phyloP scores from a whole-genome alignment of 2,888 invertebrate species.

The Craniophora ligustri region DNA sequence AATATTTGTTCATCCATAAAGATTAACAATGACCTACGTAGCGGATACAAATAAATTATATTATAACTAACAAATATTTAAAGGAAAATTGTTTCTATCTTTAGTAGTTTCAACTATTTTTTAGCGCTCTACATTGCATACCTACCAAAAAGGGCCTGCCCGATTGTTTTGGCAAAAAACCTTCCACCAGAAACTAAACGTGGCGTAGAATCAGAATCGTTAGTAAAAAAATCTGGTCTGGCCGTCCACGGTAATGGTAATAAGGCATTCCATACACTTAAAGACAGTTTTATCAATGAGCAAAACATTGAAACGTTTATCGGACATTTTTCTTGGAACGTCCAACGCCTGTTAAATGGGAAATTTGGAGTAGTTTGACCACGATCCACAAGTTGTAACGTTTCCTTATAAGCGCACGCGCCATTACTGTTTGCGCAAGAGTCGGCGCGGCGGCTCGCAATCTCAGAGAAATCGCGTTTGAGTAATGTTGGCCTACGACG shows the following conservation, averaged over 20 bases:
- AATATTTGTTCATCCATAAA: too few species aligned
- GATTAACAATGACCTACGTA: too few species aligned
- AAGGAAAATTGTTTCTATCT: too few species aligned
- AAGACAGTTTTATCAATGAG: constrained; percentile 34
- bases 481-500: constrained; percentile 62
- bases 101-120: too few species aligned
- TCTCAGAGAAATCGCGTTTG: constrained; percentile 75
- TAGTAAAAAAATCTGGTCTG: neutral
- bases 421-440: constrained; percentile 72
- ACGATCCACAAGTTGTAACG: constrained; percentile 56
- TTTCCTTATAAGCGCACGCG: constrained; percentile 75
- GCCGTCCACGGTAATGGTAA: neutral
- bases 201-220: neutral
- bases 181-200: neutral
- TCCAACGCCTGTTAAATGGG: constrained; percentile 44
- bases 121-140: neutral
- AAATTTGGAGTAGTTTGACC: constrained; percentile 65
- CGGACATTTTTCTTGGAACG: constrained; percentile 51
- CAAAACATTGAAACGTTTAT: constrained; percentile 37
- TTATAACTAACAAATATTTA: too few species aligned
- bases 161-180: neutral
- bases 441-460: constrained; percentile 56
- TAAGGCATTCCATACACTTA: constrained; percentile 21
- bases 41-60: too few species aligned
- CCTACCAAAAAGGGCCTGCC: neutral